These are phyloP conservation scores for Erebia epiphron DNA, from an alignment of 2,888 invertebrate genomes.

Conservation along the genomic window DNA sequence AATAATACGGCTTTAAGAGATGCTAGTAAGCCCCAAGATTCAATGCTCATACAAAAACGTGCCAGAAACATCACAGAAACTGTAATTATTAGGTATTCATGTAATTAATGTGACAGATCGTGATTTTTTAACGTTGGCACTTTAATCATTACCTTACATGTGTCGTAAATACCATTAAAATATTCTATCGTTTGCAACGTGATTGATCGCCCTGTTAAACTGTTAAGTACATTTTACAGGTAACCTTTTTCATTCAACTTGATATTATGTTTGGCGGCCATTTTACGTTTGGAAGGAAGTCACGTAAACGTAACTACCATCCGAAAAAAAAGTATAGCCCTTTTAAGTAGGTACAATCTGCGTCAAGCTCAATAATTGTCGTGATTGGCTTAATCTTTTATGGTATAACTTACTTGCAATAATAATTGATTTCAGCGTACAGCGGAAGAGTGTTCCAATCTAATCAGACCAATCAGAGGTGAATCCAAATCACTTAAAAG, in stretches of 20 bases:
- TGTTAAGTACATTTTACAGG: constrained; percentile 3
- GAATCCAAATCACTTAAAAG: too few species aligned
- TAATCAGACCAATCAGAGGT: too few species aligned
- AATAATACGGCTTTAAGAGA: too few species aligned
- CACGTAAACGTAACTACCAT: background rate
- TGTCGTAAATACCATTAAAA: constrained; percentile 29
- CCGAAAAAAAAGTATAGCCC: too few species aligned
- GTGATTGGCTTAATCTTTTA: too few species aligned
- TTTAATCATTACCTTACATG: constrained; percentile 34
- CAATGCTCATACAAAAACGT: constrained; percentile 35
- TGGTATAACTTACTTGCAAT: too few species aligned
- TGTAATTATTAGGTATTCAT: constrained; percentile 27
- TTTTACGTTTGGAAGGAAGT: background rate
- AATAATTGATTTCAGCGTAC: too few species aligned
- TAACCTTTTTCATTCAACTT: background rate
- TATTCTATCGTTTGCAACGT: constrained; percentile 23
- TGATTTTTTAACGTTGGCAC: constrained; percentile 25
- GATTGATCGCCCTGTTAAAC: constrained; percentile 30
- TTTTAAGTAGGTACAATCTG: too few species aligned
- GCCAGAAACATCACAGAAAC: constrained; percentile 32
- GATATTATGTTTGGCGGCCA: background rate
- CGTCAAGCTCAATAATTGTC: too few species aligned
- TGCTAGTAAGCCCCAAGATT: background rate
- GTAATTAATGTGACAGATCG: constrained; percentile 27
- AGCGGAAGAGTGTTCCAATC: too few species aligned